Percentiles rank a stretch among this genome's conserved stretches.
These are phyloP conservation scores for Notamacropus eugenii DNA, from an alignment of 2,797 vertebrate species.

Conservation along the genomic window DNA sequence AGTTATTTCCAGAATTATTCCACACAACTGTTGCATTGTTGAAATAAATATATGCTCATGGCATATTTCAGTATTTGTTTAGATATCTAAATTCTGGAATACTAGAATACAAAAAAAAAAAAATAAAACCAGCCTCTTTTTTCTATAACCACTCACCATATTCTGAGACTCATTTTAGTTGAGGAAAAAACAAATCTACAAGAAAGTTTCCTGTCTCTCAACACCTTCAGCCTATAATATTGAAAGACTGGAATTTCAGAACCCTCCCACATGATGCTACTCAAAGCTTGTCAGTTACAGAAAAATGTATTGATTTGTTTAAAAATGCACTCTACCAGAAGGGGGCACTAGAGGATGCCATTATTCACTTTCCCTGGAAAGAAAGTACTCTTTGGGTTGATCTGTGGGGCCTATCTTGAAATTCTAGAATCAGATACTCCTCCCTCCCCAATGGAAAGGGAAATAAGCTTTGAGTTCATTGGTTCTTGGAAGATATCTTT, in stretches of 20 bases:
- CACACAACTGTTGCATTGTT: neutral
- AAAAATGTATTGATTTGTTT: neutral
- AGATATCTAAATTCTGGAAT: neutral
- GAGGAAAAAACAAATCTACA: neutral
- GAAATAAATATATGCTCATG: neutral
- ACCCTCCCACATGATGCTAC: neutral
- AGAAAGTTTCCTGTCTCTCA: neutral
- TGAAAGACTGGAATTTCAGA: neutral
- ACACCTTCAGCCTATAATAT: neutral
- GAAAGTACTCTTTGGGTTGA: constrained; percentile 51
- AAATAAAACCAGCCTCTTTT: neutral
- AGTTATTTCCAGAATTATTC: neutral
- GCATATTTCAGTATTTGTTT: neutral
- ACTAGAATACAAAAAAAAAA: neutral
- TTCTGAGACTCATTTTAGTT: neutral
- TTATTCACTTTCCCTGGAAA: constrained; percentile 41
- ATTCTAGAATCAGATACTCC: neutral
- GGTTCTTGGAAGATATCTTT: constrained; percentile 7
- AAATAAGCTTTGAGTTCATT: constrained; percentile 29
- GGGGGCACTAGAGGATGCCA: neutral
- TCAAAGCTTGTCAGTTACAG: neutral
- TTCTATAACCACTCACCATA: neutral
- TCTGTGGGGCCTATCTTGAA: constrained; percentile 41
- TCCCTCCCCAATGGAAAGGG: constrained; percentile 39
- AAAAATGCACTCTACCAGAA: neutral